Evolutionary conservation across 2,888 invertebrate genomes (phyloP).

Genomic region (Aphrophora alni): DNA sequence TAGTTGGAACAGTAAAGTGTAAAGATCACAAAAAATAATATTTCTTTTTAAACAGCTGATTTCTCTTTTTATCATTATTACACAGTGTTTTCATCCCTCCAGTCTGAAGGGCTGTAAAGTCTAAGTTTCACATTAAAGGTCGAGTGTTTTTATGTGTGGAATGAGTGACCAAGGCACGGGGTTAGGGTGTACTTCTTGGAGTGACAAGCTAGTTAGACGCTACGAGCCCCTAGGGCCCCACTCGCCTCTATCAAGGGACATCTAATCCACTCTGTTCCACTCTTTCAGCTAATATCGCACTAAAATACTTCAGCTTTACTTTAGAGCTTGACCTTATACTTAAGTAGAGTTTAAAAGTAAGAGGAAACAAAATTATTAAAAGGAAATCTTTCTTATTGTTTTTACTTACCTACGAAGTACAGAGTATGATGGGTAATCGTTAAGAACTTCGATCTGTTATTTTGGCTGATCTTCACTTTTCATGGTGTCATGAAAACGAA

Average conservation of each 20-base stretch:
- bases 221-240: slow-evolving; percentile 33
- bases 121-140: background rate
- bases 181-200: slow-evolving; percentile 31
- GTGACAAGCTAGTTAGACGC: slow-evolving; percentile 36
- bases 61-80: background rate
- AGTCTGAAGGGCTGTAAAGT: background rate
- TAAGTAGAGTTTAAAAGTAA: background rate
- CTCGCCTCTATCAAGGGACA: background rate
- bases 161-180: slow-evolving; percentile 10
- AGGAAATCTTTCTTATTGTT: no score
- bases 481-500: no score
- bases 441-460: no score
- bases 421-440: no score
- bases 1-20: no score
- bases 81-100: background rate
- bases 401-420: no score
- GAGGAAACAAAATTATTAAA: no score
- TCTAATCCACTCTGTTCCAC: background rate
- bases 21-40: no score
- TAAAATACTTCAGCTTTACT: background rate
- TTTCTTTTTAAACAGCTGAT: no score
- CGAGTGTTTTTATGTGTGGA: background rate
- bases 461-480: no score
- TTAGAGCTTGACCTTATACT: background rate
- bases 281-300: background rate